Evolutionary conservation across 2,888 invertebrate genomes (phyloP).

Genomic region (Clunio marinus): DNA sequence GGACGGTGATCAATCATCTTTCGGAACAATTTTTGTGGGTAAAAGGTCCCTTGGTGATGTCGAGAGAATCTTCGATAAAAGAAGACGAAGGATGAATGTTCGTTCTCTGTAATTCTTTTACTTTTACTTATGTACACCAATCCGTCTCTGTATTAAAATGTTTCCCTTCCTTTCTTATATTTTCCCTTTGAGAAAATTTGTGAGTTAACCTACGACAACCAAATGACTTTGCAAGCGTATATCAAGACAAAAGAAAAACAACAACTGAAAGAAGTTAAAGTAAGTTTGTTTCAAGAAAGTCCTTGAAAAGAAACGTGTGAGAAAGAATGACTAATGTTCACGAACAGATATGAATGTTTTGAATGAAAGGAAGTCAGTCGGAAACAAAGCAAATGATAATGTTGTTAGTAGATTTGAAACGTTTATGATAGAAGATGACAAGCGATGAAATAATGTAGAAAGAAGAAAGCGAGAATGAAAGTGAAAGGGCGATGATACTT

Average conservation of each 20-base stretch:
- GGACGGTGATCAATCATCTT: conserved; percentile 37
- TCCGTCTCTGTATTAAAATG: neutral
- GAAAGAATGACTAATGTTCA: neutral
- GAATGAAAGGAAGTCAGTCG: neutral
- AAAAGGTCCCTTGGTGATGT: conserved; percentile 30
- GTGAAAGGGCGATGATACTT: conserved; percentile 1
- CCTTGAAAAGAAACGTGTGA: neutral
- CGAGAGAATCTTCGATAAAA: neutral
- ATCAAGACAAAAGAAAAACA: neutral
- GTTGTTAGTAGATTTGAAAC: neutral
- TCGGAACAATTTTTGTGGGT: neutral
- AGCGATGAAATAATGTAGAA: neutral
- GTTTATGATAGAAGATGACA: neutral
- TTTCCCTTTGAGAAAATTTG: neutral
- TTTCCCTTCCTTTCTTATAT: neutral
- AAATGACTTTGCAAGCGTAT: neutral
- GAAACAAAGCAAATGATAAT: neutral
- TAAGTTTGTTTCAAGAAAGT: neutral
- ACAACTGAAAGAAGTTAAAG: neutral
- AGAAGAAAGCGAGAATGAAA: neutral
- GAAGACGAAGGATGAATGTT: neutral
- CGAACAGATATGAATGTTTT: neutral
- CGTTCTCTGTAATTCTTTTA: neutral
- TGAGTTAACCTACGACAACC: neutral
- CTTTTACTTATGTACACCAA: no score